These are phyloP conservation scores for Panurus biarmicus DNA, from an alignment of 2,113 vertebrate genomes.

Conservation along the genomic window DNA sequence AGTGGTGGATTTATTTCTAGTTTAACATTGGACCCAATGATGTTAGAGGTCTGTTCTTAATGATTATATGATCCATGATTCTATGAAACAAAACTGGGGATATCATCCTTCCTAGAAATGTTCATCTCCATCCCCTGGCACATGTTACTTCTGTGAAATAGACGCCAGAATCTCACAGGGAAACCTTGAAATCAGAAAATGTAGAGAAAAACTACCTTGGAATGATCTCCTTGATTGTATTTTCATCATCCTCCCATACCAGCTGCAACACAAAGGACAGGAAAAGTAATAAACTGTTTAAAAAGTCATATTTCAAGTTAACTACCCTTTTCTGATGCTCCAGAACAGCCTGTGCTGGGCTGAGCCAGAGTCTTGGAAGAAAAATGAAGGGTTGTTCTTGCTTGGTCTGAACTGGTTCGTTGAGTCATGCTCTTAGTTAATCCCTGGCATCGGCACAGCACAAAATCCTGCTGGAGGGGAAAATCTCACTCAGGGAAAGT, in stretches of 20 bases:
- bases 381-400: constrained; percentile 13
- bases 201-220: not conserved
- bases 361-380: not conserved
- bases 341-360: constrained; percentile 36
- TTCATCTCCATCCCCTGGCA: not conserved
- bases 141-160: not conserved
- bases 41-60: not conserved
- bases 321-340: constrained; percentile 1
- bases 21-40: not conserved
- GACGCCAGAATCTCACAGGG: not conserved
- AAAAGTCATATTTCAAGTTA: constrained; percentile 20
- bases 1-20: not conserved
- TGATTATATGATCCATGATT: not conserved
- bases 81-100: not conserved
- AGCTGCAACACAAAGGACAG: not conserved
- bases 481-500: constrained; percentile 23
- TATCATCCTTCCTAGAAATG: not conserved
- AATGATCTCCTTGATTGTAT: not conserved
- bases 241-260: not conserved
- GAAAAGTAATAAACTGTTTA: not conserved
- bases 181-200: not conserved
- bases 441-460: constrained; percentile 17
- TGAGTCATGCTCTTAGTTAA: constrained; percentile 58
- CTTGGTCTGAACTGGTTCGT: constrained; percentile 36
- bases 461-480: not conserved